Evolutionary conservation across 2,797 vertebrate genomes (phyloP), one percentile per base, ranked within the genome.

Genomic region (Typhlichthys subterraneus): DNA sequence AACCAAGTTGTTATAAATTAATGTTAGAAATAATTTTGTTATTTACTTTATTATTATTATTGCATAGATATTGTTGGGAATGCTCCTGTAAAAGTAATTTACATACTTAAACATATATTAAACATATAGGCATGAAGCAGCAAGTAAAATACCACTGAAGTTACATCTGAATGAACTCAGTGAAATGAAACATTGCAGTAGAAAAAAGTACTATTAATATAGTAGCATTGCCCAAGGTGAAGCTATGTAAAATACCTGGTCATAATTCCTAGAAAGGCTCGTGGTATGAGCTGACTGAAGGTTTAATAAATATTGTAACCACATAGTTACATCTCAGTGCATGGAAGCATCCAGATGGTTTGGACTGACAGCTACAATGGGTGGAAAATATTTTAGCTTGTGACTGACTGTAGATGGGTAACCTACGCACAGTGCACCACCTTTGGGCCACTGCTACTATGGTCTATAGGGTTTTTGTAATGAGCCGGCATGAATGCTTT

Each of bases 21-120:
- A 8, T 69, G 45, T 33, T 67, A 61, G 71, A 59, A 59, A 45
- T 65, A 68, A 49, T 72, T 74, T 73, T 38, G 47, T 6, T 4
- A 29, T 29, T 29, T 29, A 29, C 0, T 63, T 11, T 9, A 19
- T 15, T 19, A 52, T 17, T 52, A 19, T 7, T 12, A n/a, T 7
- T 12, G 14, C 48, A 52, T 52, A 52, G 11, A 19, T 9, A 52
- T 15, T 51, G n/a, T 52, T 52, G 15, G 12, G 17, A 52, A 52
- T 7, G 19, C 0, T 52, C 17, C 11, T 10, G 50, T 52, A 15
- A 52, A 52, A 52, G 13, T 14, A 19, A 17, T 10, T 52, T 4
- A 52, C 15, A 52, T 52, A 19, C 50, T 14, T 52, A 42, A 42
- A 42, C 8, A 42, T 42, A 62, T 17, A 7, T 42, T 68, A 46